These are phyloP conservation scores for Neria commutata DNA, from an alignment of 2,888 invertebrate genomes.

Conservation along the genomic window DNA sequence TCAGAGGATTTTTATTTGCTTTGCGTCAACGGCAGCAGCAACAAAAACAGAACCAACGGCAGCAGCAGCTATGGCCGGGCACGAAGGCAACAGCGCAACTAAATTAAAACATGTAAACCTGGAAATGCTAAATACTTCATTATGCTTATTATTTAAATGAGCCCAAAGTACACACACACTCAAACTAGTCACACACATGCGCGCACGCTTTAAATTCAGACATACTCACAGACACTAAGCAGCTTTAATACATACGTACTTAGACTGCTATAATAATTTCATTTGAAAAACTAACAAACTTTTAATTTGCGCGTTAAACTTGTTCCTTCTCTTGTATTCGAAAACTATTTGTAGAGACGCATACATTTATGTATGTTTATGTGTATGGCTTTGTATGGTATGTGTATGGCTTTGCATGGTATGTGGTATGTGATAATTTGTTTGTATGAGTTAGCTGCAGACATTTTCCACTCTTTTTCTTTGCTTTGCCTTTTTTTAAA, in stretches of 20 bases:
- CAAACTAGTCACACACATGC: neutral
- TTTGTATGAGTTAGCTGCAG: too few species aligned
- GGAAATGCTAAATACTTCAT: conserved; percentile 4
- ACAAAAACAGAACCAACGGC: too few species aligned
- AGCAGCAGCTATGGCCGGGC: too few species aligned
- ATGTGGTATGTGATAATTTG: too few species aligned
- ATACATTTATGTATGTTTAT: neutral
- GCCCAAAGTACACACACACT: neutral
- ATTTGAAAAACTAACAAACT: conserved; percentile 17
- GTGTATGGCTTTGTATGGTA: neutral
- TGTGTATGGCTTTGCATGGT: neutral
- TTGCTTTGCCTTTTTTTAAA: too few species aligned
- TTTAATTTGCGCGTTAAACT: conserved; percentile 10
- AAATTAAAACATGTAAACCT: neutral
- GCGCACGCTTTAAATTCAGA: neutral
- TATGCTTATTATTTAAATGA: conserved; percentile 14
- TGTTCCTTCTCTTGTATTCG: neutral
- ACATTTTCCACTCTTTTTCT: too few species aligned
- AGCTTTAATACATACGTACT: neutral
- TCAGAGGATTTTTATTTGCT: too few species aligned
- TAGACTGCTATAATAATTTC: neutral
- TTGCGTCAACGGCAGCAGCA: too few species aligned
- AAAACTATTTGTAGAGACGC: neutral
- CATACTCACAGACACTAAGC: neutral
- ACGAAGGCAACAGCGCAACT: too few species aligned